Percentiles rank a stretch among this genome's conserved stretches.
Evolutionary conservation across 2,113 vertebrate species (phyloP).

Genomic region (Vidua chalybeata): DNA sequence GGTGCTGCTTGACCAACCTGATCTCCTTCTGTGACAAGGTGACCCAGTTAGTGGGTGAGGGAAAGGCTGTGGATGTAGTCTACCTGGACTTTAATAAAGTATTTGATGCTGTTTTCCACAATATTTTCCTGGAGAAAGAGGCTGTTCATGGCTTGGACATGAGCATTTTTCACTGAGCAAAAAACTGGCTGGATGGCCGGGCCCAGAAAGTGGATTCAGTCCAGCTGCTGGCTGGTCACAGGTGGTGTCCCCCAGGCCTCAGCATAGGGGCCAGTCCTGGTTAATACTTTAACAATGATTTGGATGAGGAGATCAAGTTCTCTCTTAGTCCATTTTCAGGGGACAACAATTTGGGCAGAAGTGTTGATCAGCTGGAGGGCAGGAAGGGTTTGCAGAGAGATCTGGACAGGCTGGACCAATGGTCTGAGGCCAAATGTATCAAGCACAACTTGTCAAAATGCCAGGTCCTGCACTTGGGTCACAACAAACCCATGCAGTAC

Average conservation of each 20-base stretch:
- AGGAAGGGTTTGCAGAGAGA: not conserved
- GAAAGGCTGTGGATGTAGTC: not conserved
- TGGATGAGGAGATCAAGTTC: not conserved
- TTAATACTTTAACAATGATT: not conserved
- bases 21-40: not conserved
- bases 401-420: not conserved
- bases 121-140: not conserved
- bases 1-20: not conserved
- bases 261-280: not conserved
- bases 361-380: not conserved
- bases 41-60: not conserved
- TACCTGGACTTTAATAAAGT: not conserved
- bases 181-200: fast-evolving
- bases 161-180: not conserved
- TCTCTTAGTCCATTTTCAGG: not conserved
- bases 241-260: not conserved
- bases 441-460: not conserved
- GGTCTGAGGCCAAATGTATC: not conserved
- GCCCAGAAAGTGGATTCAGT: not conserved
- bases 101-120: not conserved
- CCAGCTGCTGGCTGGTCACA: not conserved
- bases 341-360: not conserved
- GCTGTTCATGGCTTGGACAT: not conserved
- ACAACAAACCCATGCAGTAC: not conserved
- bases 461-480: not conserved